Percentiles rank a stretch among this genome's conserved stretches.
Conservation (phyloP, 2,888 invertebrate species). For the Macropis europaea region DNA sequence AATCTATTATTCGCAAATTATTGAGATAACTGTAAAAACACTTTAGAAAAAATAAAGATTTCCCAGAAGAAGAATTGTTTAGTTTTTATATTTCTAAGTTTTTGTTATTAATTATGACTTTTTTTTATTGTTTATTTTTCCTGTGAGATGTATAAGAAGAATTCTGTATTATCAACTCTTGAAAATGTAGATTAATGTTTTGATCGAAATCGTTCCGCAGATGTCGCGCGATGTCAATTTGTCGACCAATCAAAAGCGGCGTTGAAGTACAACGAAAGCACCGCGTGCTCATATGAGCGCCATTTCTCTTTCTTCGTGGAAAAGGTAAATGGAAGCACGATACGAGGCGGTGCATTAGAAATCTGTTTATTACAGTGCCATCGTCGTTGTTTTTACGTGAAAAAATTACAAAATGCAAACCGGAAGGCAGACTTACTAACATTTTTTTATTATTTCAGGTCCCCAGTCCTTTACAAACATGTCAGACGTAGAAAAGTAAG, state of each 20-base stretch:
- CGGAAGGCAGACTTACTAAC: constrained; percentile 52
- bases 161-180: background rate
- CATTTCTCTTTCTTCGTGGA: constrained; percentile 69
- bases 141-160: too few relatives aligned
- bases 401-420: constrained; percentile 32
- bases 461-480: constrained; percentile 82
- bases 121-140: too few relatives aligned
- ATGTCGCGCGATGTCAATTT: constrained; percentile 21
- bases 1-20: constrained; percentile 26
- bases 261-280: constrained; percentile 4
- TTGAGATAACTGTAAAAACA: background rate
- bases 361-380: constrained; percentile 69
- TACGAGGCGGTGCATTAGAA: constrained; percentile 30
- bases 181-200: too few relatives aligned
- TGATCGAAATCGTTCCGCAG: background rate
- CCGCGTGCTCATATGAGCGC: constrained; percentile 40
- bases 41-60: background rate
- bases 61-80: too few relatives aligned
- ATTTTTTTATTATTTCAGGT: constrained; percentile 72
- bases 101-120: too few relatives aligned
- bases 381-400: constrained; percentile 53
- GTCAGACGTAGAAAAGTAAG: constrained; percentile 93
- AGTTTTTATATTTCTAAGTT: too few relatives aligned
- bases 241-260: constrained; percentile 40
- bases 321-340: constrained; percentile 69